A percentile compares a stretch with the other conserved stretches of the same genome.
Conservation (phyloP, 2,888 invertebrate genomes). For the Harpalus rufipes region DNA sequence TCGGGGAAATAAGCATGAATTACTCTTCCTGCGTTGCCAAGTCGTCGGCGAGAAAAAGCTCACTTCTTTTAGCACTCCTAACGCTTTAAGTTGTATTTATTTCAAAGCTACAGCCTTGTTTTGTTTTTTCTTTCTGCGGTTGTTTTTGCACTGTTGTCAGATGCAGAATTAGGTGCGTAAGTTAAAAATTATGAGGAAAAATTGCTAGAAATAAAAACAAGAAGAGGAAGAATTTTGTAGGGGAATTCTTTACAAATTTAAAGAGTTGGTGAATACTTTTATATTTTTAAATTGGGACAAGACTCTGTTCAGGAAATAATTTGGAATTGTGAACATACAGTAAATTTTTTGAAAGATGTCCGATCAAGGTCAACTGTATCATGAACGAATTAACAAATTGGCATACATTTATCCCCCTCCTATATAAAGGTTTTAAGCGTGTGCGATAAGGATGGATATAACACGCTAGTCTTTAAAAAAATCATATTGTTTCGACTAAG, state of each 20-base stretch:
- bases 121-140: neutral
- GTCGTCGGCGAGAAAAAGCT: conserved; percentile 2
- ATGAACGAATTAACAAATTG: too few species aligned
- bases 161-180: conserved; percentile 25
- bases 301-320: too few species aligned
- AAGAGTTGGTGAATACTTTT: neutral
- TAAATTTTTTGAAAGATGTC: too few species aligned
- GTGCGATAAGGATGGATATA: too few species aligned
- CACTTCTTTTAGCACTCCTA: conserved; percentile 12
- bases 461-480: too few species aligned
- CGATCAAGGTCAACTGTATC: too few species aligned
- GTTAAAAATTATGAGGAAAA: conserved; percentile 20
- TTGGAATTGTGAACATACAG: too few species aligned
- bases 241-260: neutral
- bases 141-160: conserved; percentile 35
- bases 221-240: neutral
- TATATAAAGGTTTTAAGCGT: too few species aligned
- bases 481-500: too few species aligned
- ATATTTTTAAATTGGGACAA: too few species aligned
- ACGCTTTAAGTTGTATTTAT: conserved; percentile 47
- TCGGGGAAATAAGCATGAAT: conserved; percentile 36
- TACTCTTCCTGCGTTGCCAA: conserved; percentile 19
- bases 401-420: too few species aligned
- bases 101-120: neutral
- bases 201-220: neutral